Base-by-base conservation (phyloP, 2,113 vertebrate genomes). In the Passer domesticus region DNA sequence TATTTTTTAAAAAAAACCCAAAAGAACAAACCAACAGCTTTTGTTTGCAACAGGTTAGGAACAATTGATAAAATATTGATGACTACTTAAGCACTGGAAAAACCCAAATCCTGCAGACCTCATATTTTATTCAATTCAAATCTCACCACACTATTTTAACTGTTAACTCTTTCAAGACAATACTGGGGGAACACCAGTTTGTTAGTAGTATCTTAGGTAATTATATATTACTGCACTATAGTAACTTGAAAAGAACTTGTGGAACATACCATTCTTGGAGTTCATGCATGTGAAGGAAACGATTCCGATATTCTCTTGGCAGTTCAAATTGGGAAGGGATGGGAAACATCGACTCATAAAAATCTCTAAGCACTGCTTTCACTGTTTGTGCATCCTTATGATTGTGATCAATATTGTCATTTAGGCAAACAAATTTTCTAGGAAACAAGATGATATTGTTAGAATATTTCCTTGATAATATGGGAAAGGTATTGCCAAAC, bases 281-380 rank as follows among this genome's bases (percentile, higher is more conserved):
- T 93, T 99, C 99, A 2, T 98, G 98, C 98, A 99, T 98, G 68
- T 99, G 99, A 90, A 99, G 98, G 96, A 99, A 99, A 50, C 99
- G 98, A 96, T 99, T 99, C 62, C 99, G 98, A 95, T 99, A 99
- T 59, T 99, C 99, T 92, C 99, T 98, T 49, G 99, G 99, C 73
- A 99, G 97, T 92, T 99, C 99, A 90, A 99, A 99, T 69, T 99
- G 99, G 59, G 99, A 99, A 10, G 99, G 97, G 89, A 99, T 97
- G 2, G 99, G 99, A 97, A 99, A 99, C 99, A 99, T 99, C 11
- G 99, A 99, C 92, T 99, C 99, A 7, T 99, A 99, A 97, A 99
- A 99, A 95, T 99, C 99, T 91, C 99, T 98, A 90, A 99, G 98
- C 53, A 99, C 99, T 0, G 99, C 99, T 96, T 99, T 99, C 81